Percentiles rank a stretch among this genome's conserved stretches.
These are phyloP conservation scores for Capra hircus DNA, from an alignment of 2,113 vertebrate species.

Conservation along the genomic window DNA sequence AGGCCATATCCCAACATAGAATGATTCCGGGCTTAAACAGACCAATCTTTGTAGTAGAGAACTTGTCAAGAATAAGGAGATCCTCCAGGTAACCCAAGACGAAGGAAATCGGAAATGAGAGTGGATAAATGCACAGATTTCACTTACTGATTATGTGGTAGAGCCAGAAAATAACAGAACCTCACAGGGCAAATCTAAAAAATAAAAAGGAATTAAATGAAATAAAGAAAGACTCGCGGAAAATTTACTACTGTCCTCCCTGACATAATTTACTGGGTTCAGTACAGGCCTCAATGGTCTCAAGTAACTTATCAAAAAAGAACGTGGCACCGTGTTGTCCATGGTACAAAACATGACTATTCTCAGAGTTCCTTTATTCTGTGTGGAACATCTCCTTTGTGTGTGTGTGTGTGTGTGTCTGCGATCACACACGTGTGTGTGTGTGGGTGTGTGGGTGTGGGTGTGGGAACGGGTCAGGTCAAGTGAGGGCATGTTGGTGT, in stretches of 20 bases:
- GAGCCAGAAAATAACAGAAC: background rate
- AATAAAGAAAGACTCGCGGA: background rate
- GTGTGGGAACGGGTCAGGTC: too few relatives aligned
- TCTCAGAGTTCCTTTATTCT: too few relatives aligned
- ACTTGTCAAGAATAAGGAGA: fast-evolving
- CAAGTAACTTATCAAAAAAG: fast-evolving
- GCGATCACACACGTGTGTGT: too few relatives aligned
- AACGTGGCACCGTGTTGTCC: fast-evolving
- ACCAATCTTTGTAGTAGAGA: too few relatives aligned
- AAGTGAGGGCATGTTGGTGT: too few relatives aligned
- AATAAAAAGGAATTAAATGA: background rate
- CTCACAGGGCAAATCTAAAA: fast-evolving
- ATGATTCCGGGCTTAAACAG: fast-evolving
- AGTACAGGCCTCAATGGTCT: fast-evolving
- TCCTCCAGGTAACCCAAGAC: fast-evolving
- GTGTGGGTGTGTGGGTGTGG: too few relatives aligned
- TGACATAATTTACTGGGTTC: fast-evolving
- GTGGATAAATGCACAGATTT: background rate
- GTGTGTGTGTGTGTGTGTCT: too few relatives aligned
- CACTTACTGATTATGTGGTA: fast-evolving
- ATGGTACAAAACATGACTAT: fast-evolving
- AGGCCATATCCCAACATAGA: background rate
- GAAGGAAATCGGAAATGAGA: background rate
- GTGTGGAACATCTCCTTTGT: too few relatives aligned
- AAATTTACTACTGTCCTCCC: background rate